Evolutionary conservation across 2,113 vertebrate species (phyloP).

Genomic region (Otocyon megalotis): DNA sequence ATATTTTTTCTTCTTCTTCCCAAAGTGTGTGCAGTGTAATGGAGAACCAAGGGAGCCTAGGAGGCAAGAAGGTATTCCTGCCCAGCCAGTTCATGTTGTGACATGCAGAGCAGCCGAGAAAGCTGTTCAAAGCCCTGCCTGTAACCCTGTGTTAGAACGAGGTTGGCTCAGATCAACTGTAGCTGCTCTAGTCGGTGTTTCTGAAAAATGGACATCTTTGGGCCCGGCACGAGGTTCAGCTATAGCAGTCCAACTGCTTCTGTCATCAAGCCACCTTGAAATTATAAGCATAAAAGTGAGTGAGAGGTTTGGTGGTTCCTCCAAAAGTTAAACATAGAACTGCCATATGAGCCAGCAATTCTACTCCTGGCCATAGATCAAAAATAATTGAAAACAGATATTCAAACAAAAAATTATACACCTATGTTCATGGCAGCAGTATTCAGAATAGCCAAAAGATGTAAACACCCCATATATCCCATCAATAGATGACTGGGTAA

Average conservation of each 20-base stretch:
- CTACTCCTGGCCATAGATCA: not conserved
- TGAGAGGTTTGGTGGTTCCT: not conserved
- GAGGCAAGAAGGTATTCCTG: constrained; percentile 70
- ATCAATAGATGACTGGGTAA: not conserved
- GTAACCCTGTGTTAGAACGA: constrained; percentile 16
- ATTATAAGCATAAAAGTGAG: not conserved
- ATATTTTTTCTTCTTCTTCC: not conserved
- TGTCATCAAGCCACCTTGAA: constrained; percentile 36
- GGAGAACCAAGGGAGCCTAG: constrained; percentile 37
- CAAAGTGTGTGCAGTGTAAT: not conserved
- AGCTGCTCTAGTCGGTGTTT: not conserved
- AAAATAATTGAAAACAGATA: not conserved
- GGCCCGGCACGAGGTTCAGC: not conserved
- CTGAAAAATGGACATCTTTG: constrained; percentile 30
- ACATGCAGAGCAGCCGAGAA: not conserved
- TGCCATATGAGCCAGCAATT: not conserved
- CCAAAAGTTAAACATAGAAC: constrained; percentile 12
- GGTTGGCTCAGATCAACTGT: not conserved
- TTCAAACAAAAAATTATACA: not conserved
- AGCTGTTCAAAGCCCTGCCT: constrained; percentile 31
- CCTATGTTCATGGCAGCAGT: not conserved
- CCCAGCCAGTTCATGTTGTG: constrained; percentile 63
- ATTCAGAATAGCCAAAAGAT: not conserved
- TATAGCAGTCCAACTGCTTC: not conserved
- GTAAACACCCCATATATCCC: not conserved